Percentiles rank a stretch among this genome's conserved stretches.
phyloP scores from a whole-genome alignment of 2,888 invertebrate genomes.

The Hydroisotoma schaefferi region DNA sequence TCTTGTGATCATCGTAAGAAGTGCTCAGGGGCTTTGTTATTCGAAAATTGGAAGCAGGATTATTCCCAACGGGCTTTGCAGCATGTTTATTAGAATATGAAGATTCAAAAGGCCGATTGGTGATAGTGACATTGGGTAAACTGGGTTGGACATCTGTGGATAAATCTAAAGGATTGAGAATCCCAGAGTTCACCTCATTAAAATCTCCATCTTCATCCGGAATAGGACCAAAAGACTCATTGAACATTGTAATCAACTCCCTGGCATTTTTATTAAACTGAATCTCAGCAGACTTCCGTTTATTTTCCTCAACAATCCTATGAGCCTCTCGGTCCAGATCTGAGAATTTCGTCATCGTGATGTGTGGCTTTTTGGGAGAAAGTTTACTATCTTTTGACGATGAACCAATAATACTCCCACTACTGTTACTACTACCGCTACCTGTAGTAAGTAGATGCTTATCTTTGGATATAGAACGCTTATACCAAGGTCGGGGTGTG shows the following conservation, averaged over 20 bases:
- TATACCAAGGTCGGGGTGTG: conserved; percentile 66
- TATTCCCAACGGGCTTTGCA: too few species aligned
- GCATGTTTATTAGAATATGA: too few species aligned
- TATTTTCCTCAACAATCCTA: conserved; percentile 60
- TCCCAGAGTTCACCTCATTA: neutral
- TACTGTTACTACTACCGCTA: too few species aligned
- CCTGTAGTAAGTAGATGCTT: too few species aligned
- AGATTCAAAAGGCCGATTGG: too few species aligned
- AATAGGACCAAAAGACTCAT: conserved; percentile 52
- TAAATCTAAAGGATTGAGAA: too few species aligned
- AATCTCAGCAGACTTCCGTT: conserved; percentile 40
- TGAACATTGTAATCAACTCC: conserved; percentile 61
- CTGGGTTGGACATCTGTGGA: too few species aligned
- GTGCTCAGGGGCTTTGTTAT: too few species aligned
- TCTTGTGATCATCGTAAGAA: neutral
- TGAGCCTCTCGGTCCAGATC: conserved; percentile 75
- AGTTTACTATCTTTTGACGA: conserved; percentile 48
- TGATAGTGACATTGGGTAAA: too few species aligned
- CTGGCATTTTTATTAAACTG: conserved; percentile 41
- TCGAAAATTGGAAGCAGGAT: too few species aligned
- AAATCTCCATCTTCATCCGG: conserved; percentile 1
- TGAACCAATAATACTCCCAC: too few species aligned
- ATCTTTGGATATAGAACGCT: conserved; percentile 54
- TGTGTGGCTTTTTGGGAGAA: conserved; percentile 8
- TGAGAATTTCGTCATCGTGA: conserved; percentile 53